Percentiles rank a stretch among this genome's conserved stretches.
Conservation (phyloP, 1,140 invertebrate genomes). For the Brachionus sp. region DNA sequence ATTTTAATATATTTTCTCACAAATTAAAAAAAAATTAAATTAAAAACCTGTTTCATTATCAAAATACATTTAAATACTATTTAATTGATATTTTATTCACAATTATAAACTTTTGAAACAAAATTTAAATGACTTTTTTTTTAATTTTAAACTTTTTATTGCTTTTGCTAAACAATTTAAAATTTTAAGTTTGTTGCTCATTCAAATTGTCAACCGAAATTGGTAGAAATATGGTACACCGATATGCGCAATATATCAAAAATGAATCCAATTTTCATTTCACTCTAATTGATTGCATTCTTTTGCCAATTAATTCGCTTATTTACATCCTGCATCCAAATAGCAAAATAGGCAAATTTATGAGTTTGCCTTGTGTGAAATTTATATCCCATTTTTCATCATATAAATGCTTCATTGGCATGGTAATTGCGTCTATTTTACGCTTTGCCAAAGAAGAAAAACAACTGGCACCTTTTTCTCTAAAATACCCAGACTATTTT, state of each 20-base stretch:
- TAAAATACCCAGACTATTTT: neutral
- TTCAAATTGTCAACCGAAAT: constrained; percentile 48
- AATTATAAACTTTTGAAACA: no score
- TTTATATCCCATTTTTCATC: constrained; percentile 62
- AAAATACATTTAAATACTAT: no score
- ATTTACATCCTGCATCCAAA: constrained; percentile 31
- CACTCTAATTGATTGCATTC: constrained; percentile 11
- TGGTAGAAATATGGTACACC: constrained; percentile 47
- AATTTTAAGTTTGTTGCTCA: constrained; percentile 47
- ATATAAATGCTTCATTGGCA: constrained; percentile 65
- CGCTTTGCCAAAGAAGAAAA: constrained; percentile 38
- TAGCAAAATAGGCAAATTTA: constrained; percentile 50
- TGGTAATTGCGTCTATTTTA: constrained; percentile 60
- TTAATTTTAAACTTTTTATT: no score
- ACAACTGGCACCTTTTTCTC: constrained; percentile 1
- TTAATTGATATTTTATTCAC: no score
- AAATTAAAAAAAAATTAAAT: no score
- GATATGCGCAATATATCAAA: constrained; percentile 28
- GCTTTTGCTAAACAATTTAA: no score
- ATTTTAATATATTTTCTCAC: no score
- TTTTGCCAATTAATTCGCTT: constrained; percentile 16
- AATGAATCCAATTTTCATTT: constrained; percentile 39
- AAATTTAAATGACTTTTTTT: no score
- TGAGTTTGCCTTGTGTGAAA: constrained; percentile 55
- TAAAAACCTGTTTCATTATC: no score